phyloP scores from a whole-genome alignment of 2,113 vertebrate genomes.

The Oriolus oriolus region DNA sequence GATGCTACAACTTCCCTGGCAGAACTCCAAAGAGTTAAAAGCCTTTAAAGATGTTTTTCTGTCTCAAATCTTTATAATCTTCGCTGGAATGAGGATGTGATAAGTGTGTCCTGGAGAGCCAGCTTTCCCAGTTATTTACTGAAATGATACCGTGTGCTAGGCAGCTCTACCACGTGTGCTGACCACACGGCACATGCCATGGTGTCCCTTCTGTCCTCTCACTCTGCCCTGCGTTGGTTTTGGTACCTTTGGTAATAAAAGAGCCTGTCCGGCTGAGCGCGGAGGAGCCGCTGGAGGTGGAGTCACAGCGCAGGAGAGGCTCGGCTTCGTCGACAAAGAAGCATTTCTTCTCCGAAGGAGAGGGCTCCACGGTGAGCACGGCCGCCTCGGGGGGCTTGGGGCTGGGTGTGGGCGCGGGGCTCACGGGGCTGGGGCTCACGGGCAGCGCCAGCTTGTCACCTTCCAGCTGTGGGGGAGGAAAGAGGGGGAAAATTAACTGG shows the following conservation, averaged over 20 bases:
- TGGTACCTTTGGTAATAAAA: constrained; percentile 97
- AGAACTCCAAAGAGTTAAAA: background rate
- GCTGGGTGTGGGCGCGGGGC: constrained; percentile 68
- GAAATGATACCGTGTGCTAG: rapidly evolving
- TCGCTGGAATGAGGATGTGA: background rate
- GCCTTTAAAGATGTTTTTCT: background rate
- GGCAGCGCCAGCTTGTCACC: constrained; percentile 83
- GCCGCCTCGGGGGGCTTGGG: constrained; percentile 77
- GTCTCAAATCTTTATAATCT: background rate
- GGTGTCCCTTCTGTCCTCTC: background rate
- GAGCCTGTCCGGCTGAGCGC: constrained; percentile 93
- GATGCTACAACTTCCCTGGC: background rate
- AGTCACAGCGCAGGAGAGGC: constrained; percentile 94
- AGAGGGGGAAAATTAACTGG: background rate
- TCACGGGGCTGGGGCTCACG: constrained; percentile 75
- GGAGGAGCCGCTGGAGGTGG: constrained; percentile 94
- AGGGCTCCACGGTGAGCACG: constrained; percentile 78
- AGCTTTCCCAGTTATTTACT: background rate
- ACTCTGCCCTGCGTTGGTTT: rapidly evolving
- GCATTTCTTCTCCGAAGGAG: constrained; percentile 87
- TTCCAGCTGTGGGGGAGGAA: constrained; percentile 77
- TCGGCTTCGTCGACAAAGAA: constrained; percentile 94
- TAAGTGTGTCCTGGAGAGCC: background rate
- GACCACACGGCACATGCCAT: rapidly evolving
- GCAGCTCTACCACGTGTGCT: background rate